Conservation (phyloP, 2,797 vertebrate genomes). For the Megaceryle alcyon region DNA sequence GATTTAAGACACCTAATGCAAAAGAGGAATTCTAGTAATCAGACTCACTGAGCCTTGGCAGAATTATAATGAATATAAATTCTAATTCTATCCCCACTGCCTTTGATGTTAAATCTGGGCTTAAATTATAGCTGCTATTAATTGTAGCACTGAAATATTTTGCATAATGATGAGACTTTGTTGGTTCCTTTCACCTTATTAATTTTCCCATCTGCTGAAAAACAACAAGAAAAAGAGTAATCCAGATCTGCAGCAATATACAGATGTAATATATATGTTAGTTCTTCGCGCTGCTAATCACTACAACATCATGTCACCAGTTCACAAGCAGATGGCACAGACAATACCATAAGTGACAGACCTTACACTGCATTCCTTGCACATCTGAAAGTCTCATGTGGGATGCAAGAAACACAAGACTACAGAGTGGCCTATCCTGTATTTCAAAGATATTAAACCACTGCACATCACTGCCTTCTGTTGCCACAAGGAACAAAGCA, state of each 20-base stretch:
- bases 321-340: background rate
- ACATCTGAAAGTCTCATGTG: background rate
- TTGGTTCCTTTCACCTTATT: slow-evolving; percentile 10
- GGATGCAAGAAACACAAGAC: background rate
- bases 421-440: background rate
- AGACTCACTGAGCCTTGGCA: slow-evolving; percentile 32
- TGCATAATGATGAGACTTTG: slow-evolving; percentile 28
- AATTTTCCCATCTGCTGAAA: background rate
- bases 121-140: slow-evolving; percentile 46
- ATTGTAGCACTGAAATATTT: slow-evolving; percentile 44
- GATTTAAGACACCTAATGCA: background rate
- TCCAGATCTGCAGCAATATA: background rate
- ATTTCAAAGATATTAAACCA: background rate
- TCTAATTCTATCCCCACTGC: slow-evolving; percentile 25
- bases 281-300: background rate
- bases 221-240: background rate
- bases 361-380: background rate
- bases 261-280: background rate
- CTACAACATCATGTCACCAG: background rate
- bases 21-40: slow-evolving; percentile 55
- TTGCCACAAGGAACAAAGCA: background rate
- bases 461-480: background rate
- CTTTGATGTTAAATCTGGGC: slow-evolving; percentile 63
- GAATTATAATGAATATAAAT: slow-evolving; percentile 48
- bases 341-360: background rate